A percentile compares a stretch with the other conserved stretches of the same genome.
These are phyloP conservation scores for Gephyroberyx darwinii DNA, from an alignment of 2,797 vertebrate genomes.

Conservation along the genomic window DNA sequence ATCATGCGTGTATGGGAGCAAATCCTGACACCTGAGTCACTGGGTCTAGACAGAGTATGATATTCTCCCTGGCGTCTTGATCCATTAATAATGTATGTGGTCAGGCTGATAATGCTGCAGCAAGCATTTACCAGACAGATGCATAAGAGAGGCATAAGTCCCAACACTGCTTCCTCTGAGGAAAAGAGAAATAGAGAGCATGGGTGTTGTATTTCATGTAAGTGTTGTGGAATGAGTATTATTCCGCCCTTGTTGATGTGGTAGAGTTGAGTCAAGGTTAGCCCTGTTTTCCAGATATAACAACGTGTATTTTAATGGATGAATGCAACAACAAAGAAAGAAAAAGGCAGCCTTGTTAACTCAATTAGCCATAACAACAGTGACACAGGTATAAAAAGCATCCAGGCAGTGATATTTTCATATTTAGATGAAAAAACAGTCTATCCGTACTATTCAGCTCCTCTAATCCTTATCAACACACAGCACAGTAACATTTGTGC, in stretches of 20 bases:
- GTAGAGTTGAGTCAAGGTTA: neutral
- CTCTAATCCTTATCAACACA: slow-evolving; percentile 4
- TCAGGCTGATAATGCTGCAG: slow-evolving; percentile 38
- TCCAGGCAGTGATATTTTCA: neutral
- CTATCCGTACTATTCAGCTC: neutral
- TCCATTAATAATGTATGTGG: slow-evolving; percentile 58
- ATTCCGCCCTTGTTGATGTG: neutral
- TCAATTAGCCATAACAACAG: neutral
- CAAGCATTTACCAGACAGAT: slow-evolving; percentile 33
- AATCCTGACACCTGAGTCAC: slow-evolving; percentile 1
- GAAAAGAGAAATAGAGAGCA: neutral
- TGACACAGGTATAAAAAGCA: neutral
- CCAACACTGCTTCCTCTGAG: slow-evolving; percentile 42
- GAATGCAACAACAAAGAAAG: neutral
- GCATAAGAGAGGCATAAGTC: slow-evolving; percentile 6
- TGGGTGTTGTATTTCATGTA: neutral
- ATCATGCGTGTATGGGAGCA: neutral
- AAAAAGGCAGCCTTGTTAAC: neutral
- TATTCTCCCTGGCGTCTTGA: slow-evolving; percentile 36
- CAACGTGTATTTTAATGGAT: neutral
- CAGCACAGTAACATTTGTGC: slow-evolving; percentile 1
- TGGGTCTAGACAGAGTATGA: slow-evolving; percentile 32
- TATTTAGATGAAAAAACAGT: neutral
- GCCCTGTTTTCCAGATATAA: too few relatives aligned
- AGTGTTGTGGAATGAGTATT: neutral